Evolutionary conservation across 2,113 vertebrate genomes (phyloP), one percentile per base, ranked within the genome.

Genomic region (Casuarius casuarius): DNA sequence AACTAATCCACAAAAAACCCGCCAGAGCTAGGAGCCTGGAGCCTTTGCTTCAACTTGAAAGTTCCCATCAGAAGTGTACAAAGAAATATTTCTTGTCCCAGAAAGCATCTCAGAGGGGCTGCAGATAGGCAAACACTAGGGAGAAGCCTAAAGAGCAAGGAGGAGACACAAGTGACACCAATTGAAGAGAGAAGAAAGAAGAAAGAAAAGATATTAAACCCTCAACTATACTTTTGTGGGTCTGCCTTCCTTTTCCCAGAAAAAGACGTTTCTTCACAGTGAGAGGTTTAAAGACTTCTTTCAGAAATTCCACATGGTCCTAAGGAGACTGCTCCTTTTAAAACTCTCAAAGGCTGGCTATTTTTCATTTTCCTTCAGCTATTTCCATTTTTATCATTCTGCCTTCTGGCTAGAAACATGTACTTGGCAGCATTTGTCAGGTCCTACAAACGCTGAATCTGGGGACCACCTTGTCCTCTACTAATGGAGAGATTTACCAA

Each of bases 141-240:
- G 80, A 89, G 31, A 11, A 87, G 17, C 49, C 94, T 88, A 90
- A 95, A 86, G 52, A 95, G 86, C 75, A 71, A 93, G 96, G 88
- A 96, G 92, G 82, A 92, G 72, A 89, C 73, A 66, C 22, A 88
- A 92, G 31, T 52, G 79, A 49, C 49, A 88, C 15, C 58, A 92
- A 4, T 21, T 83, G 63, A 90, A 93, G 61, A 83, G 35, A 92
- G 52, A 89, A 93, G 33, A 88, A 96, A 80, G 46, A 77, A 87
- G 31, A 46, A 22, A 71, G 33, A 33, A 49, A 62, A 76, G 1
- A 72, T 42, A 52, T 71, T 83, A 90, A 72, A 83, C 59, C 40
- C 75, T 73, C 44, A 31, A 31, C 49, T 78, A 38, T 1, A 21
- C 21, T 78, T 94, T 38, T 78, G 56, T 87, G 56, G 35, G 23